A percentile compares a stretch with the other conserved stretches of the same genome.
phyloP scores from a whole-genome alignment of 1,140 invertebrate genomes.

The Planococcus citri region DNA sequence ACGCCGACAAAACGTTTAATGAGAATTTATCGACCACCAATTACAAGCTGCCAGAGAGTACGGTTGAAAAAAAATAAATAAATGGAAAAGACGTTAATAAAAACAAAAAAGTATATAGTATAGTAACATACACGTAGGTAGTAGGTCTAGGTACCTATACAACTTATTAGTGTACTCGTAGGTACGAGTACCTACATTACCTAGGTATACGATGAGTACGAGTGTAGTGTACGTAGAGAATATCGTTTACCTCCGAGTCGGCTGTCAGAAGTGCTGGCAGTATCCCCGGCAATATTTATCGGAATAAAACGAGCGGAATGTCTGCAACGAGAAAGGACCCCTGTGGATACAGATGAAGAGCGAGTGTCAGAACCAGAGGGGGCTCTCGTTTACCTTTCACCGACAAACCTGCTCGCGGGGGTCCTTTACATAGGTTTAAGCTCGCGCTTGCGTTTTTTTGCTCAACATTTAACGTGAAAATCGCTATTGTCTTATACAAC shows the following conservation, averaged over 20 bases:
- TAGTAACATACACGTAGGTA: neutral
- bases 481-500: neutral
- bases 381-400: constrained; percentile 19
- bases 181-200: neutral
- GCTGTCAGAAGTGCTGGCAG: constrained; percentile 18
- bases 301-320: constrained; percentile 19
- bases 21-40: constrained; percentile 18
- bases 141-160: too few relatives aligned
- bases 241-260: constrained; percentile 14
- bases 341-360: constrained; percentile 17
- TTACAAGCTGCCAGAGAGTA: constrained; percentile 14
- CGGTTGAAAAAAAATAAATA: neutral
- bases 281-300: constrained; percentile 19
- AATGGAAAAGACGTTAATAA: constrained; percentile 17
- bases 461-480: neutral
- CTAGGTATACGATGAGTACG: neutral
- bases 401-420: constrained; percentile 14
- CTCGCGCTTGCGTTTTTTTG: constrained; percentile 19
- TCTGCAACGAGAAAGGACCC: constrained; percentile 18
- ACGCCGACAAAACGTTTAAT: constrained; percentile 16
- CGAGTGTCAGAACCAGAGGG: constrained; percentile 19
- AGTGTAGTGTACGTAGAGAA: neutral
- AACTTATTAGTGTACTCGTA: neutral
- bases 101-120: constrained; percentile 12
- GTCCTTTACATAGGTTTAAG: neutral